These are phyloP conservation scores for Rhinopithecus roxellana DNA, from an alignment of 2,113 vertebrate species.

Conservation along the genomic window DNA sequence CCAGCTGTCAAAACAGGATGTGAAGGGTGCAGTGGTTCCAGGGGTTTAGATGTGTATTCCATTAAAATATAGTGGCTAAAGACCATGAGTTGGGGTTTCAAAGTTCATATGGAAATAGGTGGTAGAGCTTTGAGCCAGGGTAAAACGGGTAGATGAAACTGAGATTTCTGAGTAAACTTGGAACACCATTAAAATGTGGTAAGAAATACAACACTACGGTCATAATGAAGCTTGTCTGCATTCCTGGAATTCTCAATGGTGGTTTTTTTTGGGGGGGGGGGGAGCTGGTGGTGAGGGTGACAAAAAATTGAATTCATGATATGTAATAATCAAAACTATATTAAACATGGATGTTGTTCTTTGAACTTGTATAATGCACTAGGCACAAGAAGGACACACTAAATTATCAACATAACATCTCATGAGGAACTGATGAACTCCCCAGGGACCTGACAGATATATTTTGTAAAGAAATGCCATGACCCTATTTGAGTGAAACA, in stretches of 20 bases:
- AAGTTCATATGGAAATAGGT: neutral
- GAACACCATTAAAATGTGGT: neutral
- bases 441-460: neutral
- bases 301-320: neutral
- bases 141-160: neutral
- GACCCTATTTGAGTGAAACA: neutral
- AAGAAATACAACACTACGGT: neutral
- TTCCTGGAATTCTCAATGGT: neutral
- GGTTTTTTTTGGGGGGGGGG: neutral
- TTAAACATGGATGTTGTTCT: neutral
- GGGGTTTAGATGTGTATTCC: neutral
- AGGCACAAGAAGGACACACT: neutral
- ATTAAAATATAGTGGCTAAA: neutral
- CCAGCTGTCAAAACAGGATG: neutral
- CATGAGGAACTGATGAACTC: neutral
- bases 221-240: neutral
- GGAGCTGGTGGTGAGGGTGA: rapidly evolving
- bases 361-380: neutral
- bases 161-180: neutral
- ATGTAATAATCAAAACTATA: neutral
- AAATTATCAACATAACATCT: neutral
- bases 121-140: neutral
- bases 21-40: neutral
- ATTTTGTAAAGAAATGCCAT: neutral
- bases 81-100: neutral